A percentile compares a stretch with the other conserved stretches of the same genome.
phyloP scores from a whole-genome alignment of 2,888 invertebrate species.

The Mystacides longicornis region DNA sequence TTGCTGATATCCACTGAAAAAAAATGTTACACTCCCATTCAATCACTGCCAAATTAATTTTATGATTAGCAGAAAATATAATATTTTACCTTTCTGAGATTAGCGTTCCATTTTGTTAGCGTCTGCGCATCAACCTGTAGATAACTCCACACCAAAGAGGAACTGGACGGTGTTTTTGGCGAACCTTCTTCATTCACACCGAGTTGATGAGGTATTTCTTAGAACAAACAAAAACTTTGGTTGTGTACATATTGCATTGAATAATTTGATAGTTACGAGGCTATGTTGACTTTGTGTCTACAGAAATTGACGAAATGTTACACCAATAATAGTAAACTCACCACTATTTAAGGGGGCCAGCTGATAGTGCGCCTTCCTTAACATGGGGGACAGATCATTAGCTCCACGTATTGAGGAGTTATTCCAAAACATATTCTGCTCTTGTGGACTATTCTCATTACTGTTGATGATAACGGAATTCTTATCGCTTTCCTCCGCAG shows the following conservation, averaged over 20 bases:
- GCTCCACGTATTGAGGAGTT: constrained; percentile 44
- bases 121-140: constrained; percentile 58
- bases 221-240: not conserved
- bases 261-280: constrained; percentile 2
- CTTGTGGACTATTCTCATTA: constrained; percentile 26
- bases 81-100: constrained; percentile 58
- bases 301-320: not conserved
- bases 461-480: constrained; percentile 17
- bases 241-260: too few relatives aligned
- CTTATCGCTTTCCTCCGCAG: constrained; percentile 23
- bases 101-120: constrained; percentile 72
- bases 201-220: constrained; percentile 23
- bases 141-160: constrained; percentile 51
- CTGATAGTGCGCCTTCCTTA: constrained; percentile 50
- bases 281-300: not conserved
- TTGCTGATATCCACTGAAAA: constrained; percentile 75
- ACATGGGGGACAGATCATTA: constrained; percentile 42
- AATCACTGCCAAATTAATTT: not conserved
- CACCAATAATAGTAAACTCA: constrained; percentile 25
- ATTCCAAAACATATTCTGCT: constrained; percentile 35
- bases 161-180: constrained; percentile 38
- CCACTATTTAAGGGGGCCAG: constrained; percentile 45
- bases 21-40: not conserved
- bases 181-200: constrained; percentile 39
- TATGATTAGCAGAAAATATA: not conserved